Evolutionary conservation across 2,888 invertebrate species (phyloP), one percentile per base, ranked within the genome.

Genomic region (Lasioglossum morio): DNA sequence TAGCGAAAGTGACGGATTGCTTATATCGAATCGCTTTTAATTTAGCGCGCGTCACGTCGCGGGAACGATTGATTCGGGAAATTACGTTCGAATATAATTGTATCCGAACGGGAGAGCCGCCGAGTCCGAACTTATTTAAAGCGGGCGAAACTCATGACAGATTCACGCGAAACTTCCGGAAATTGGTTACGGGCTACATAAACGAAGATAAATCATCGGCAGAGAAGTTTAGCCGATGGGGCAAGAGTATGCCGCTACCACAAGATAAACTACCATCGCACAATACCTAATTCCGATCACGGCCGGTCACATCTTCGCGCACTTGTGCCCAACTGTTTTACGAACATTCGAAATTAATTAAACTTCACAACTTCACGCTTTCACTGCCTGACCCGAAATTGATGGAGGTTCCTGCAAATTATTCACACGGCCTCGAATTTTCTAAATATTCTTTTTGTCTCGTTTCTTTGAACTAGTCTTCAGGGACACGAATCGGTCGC

Each of bases 191-290:
- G 81, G 75, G 76, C 74, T 72, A 74, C 82, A 75, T 82, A 85
- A 88, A 88, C 84, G 82, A 81, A 84, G 82, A 81, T 84, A 87
- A 87, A 85, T 89, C 89, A 89, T 82, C 79, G 83, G 81, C 57
- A 66, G 37, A 74, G 84, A 89, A 89, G 83, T 89, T 77, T 77
- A 43, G 80, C 53, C 80, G 74, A 72, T 37, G 40, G 66, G 43
- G 84, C 80, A 78, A 80, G 77, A 81, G 77, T 78, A 78, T n/a
- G 70, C 78, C 34, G 72, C 60, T 60, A 23, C 77, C 77, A 73
- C 66, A 81, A 87, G 87, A 87, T 87, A 87, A 87, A 87, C 87
- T 82, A 81, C 85, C 82, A 43, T 75, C 85, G 60, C 80, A 80
- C 85, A 85, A 87, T 85, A 85, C 76, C 87, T 81, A 85, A 85